Conservation (phyloP, 2,113 vertebrate genomes). For the Leucosticte australis region DNA sequence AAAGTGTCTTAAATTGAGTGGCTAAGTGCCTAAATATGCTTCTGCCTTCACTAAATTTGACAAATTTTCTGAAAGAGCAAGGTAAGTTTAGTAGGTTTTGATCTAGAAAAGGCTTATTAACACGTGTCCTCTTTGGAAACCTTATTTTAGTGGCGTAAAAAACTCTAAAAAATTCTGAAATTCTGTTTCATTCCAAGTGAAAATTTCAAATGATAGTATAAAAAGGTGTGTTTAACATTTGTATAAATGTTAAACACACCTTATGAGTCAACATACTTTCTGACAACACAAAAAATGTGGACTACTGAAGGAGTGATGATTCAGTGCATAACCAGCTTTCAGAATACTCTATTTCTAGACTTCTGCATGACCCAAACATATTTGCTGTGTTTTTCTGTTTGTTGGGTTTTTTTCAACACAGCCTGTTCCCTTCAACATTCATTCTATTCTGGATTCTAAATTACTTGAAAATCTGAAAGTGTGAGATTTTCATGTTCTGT, state of each 20-base stretch:
- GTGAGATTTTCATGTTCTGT: not conserved
- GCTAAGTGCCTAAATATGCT: not conserved
- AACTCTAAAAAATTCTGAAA: not conserved
- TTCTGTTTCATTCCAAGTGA: not conserved
- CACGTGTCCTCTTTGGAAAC: fast-evolving
- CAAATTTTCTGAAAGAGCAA: not conserved
- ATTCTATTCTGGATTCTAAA: not conserved
- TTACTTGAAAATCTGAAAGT: not conserved
- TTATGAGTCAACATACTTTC: not conserved
- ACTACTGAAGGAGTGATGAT: not conserved
- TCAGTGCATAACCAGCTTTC: not conserved
- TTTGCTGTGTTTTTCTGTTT: not conserved
- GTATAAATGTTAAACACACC: too few relatives aligned
- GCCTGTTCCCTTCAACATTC: not conserved
- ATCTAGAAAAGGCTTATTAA: not conserved
- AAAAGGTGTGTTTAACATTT: not conserved
- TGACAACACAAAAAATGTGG: not conserved
- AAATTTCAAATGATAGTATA: not conserved
- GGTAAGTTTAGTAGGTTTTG: not conserved
- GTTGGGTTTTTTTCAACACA: not conserved
- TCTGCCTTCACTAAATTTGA: not conserved
- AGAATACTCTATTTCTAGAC: not conserved
- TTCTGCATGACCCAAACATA: not conserved
- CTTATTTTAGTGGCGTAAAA: not conserved
- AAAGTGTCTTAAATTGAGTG: not conserved